These are phyloP conservation scores for Oreortyx pictus DNA, from an alignment of 2,797 vertebrate species.

Conservation along the genomic window DNA sequence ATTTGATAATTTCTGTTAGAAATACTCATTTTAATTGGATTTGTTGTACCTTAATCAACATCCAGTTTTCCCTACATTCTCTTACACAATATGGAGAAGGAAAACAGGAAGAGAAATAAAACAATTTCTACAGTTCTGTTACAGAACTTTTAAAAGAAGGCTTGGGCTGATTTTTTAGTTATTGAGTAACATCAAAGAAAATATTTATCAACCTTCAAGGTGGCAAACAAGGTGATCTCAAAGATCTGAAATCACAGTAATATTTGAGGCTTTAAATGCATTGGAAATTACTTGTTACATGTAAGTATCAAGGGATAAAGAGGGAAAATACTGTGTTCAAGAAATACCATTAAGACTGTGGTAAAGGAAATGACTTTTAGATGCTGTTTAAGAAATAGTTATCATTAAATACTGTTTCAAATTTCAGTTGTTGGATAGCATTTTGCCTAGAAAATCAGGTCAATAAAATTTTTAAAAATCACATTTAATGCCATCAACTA, in stretches of 20 bases:
- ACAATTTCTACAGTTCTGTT: background rate
- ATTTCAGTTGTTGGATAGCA: background rate
- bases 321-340: fast-evolving
- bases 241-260: background rate
- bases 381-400: background rate
- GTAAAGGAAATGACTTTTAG: background rate
- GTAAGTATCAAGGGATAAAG: background rate
- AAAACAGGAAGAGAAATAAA: background rate
- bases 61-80: background rate
- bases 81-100: background rate
- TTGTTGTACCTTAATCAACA: background rate
- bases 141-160: background rate
- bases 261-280: background rate
- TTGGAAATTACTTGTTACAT: background rate
- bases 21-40: background rate
- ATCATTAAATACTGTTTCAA: background rate
- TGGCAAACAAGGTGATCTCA: background rate
- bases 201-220: background rate
- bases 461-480: background rate
- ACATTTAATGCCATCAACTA: background rate
- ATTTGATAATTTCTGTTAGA: background rate
- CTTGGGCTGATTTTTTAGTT: background rate
- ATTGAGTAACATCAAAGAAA: background rate
- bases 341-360: background rate
- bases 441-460: background rate